phyloP scores from a whole-genome alignment of 2,113 vertebrate genomes.

The Xiphorhynchus elegans region DNA sequence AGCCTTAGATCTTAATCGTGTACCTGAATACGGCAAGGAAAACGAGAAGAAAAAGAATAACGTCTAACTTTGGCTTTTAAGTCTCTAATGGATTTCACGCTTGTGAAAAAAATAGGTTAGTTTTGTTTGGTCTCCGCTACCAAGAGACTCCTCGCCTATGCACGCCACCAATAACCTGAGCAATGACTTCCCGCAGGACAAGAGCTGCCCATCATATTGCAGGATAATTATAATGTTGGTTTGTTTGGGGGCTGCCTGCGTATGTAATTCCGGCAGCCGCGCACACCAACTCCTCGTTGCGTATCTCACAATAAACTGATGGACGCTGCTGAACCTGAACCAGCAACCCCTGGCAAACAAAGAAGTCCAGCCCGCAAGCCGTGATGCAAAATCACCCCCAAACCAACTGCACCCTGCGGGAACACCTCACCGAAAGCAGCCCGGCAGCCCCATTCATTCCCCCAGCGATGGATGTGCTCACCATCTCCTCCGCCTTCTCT shows the following conservation, averaged over 20 bases:
- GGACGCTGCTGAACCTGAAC: not conserved
- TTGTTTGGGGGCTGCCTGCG: not conserved
- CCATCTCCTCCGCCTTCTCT: conserved; percentile 22
- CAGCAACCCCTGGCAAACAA: conserved; percentile 21
- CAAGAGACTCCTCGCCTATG: not conserved
- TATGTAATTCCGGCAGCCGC: not conserved
- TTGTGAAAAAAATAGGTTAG: not conserved
- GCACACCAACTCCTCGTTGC: not conserved
- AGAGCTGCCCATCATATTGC: not conserved
- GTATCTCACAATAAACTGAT: not conserved
- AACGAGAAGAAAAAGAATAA: not conserved
- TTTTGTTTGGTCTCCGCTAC: not conserved
- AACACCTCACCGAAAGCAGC: not conserved
- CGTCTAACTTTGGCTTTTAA: not conserved
- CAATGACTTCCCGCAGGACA: not conserved
- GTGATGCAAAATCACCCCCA: not conserved
- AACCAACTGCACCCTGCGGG: not conserved
- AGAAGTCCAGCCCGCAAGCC: not conserved
- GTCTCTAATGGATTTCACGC: not conserved
- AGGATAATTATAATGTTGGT: not conserved
- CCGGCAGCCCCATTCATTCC: not conserved
- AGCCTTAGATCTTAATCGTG: not conserved
- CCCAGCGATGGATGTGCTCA: not conserved
- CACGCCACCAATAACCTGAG: conserved; percentile 9
- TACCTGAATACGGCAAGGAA: not conserved